A percentile compares a stretch with the other conserved stretches of the same genome.
Conservation (phyloP, 2,797 vertebrate genomes). For the Threskiornis aethiopicus region DNA sequence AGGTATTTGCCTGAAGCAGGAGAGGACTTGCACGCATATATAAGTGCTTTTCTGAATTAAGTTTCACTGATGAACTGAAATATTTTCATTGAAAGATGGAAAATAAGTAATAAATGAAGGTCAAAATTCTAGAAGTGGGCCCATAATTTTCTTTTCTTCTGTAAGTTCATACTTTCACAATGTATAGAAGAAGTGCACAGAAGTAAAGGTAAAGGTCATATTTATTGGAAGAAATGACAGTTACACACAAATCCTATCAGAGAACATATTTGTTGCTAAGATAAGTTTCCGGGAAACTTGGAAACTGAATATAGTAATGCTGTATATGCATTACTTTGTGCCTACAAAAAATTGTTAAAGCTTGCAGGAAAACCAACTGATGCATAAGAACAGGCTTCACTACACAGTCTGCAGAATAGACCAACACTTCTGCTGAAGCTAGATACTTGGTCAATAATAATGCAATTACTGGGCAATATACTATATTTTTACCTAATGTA, state of each 20-base stretch:
- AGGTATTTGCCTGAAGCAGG: background rate
- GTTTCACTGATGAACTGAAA: background rate
- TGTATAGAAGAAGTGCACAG: background rate
- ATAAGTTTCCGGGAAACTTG: background rate
- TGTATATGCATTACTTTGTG: background rate
- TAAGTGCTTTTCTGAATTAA: background rate
- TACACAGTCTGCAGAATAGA: background rate
- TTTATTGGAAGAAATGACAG: background rate
- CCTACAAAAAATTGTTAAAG: background rate
- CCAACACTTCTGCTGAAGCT: background rate
- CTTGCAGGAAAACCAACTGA: background rate
- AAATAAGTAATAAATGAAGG: background rate
- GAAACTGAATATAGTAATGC: background rate
- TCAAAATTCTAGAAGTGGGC: background rate
- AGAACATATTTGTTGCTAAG: background rate
- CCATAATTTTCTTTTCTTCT: background rate
- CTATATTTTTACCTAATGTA: background rate
- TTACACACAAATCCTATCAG: background rate
- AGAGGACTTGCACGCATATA: fast-evolving
- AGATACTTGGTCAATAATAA: background rate
- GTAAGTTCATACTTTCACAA: background rate
- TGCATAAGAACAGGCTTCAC: background rate
- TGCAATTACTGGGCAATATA: background rate
- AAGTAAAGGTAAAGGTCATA: background rate
- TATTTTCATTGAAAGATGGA: background rate